Conservation (phyloP, 2,113 vertebrate genomes). For the Atlantisia rogersi region DNA sequence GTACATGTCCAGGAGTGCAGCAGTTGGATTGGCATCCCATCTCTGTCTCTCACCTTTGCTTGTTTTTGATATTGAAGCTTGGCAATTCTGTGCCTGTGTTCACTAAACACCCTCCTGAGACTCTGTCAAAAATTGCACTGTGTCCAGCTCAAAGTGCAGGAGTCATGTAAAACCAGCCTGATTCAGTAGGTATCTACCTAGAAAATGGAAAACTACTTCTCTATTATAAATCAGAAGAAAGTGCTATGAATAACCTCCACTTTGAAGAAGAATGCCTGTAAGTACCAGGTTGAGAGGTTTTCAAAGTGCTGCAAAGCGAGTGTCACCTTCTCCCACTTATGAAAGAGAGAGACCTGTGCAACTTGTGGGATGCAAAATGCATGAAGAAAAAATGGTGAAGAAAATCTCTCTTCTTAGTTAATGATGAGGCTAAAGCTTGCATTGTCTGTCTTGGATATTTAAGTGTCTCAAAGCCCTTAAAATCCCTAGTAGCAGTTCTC, state of each 20-base stretch:
- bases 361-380: rapidly evolving
- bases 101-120: neutral
- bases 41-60: neutral
- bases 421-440: neutral
- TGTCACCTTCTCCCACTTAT: neutral
- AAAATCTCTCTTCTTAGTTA: neutral
- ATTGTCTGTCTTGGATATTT: neutral
- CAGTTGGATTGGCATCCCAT: neutral
- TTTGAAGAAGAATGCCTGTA: neutral
- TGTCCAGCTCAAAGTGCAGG: neutral
- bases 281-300: neutral
- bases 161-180: neutral
- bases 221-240: neutral
- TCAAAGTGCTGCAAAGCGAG: neutral
- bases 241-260: neutral
- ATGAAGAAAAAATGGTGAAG: neutral
- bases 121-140: neutral
- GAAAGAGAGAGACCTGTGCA: neutral
- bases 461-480: neutral
- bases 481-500: neutral
- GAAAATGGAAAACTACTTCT: neutral
- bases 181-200: neutral
- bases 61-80: neutral
- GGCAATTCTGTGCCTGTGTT: neutral
- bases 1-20: neutral